Evolutionary conservation across 2,888 invertebrate species (phyloP), one percentile per base, ranked within the genome.

Genomic region (Cantharis rufa): DNA sequence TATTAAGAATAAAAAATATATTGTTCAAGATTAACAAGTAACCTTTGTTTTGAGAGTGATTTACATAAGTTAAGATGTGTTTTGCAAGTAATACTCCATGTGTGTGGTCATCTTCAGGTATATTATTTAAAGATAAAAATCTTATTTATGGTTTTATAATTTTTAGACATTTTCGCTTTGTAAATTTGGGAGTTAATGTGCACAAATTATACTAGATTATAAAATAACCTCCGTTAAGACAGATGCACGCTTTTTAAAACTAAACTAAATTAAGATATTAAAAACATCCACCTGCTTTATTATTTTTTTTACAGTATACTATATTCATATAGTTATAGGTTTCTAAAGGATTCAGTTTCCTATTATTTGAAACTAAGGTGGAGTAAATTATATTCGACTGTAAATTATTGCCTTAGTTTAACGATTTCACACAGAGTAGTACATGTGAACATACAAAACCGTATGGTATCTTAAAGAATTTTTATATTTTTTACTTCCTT

Each of bases 231-330:
- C 77, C 71, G 69, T 71, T 16, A 62, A 21, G 73, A 77, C 74
- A 74, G 74, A 74, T 77, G 77, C 63, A 62, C 32, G 27, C 73
- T 62, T 73, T 73, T 48, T 16, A 71, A 73, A 73, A 32, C 71
- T 15, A 64, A 62, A 74, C 75, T 74, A 76, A 78, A 85, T 85
- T 83, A 84, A 84, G 84, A 83, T 78, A 84, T 85, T 84, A 85
- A 82, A 81, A 80, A 81, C 82, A 21, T 85, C 27, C 84, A 85
- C 84, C 84, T 84, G 84, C 83, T 71, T 62, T 3, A 9, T 66
- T 66, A 21, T 21, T n/a, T 24, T 24, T 24, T 48, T 7, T n/a
- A n/a, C n/a, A n/a, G 48, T 48, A 48, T n/a, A 48, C n/a, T 48
- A 7, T 24, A 24, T 24, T 24, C 7, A 24, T 24, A 48, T 48